Percentiles rank a stretch among this genome's conserved stretches.
These are phyloP conservation scores for Aethes cnicana DNA, from an alignment of 2,888 invertebrate species.

Conservation along the genomic window DNA sequence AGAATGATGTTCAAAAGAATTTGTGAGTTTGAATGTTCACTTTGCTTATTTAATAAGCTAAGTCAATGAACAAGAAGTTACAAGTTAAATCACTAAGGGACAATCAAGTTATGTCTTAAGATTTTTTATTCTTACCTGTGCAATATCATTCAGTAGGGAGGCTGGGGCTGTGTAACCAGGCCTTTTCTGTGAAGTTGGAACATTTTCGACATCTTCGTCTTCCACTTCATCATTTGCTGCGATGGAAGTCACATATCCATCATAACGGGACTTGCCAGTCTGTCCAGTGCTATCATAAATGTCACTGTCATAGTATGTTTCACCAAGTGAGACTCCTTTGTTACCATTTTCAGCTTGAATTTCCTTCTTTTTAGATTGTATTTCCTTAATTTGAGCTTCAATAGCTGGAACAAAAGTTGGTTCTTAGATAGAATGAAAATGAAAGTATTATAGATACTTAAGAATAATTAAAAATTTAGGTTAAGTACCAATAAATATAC, in stretches of 20 bases:
- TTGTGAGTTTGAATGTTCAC: no score
- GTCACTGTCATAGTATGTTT: constrained; percentile 95
- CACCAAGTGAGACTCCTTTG: constrained; percentile 93
- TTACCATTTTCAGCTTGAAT: constrained; percentile 84
- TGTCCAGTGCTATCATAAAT: constrained; percentile 90
- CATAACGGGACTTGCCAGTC: constrained; percentile 89
- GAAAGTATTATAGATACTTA: no score
- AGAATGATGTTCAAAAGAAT: no score
- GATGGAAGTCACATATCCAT: constrained; percentile 97
- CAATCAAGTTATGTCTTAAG: neutral
- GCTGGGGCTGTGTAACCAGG: constrained; percentile 93
- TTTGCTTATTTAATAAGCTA: no score
- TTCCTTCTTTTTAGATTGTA: constrained; percentile 93
- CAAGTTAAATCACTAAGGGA: neutral
- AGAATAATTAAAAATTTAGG: no score
- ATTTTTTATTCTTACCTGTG: constrained; percentile 83
- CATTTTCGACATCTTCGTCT: constrained; percentile 94
- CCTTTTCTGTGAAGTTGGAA: constrained; percentile 87
- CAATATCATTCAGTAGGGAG: constrained; percentile 94
- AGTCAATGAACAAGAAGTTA: neutral
- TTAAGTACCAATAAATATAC: no score
- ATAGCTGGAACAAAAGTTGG: constrained; percentile 90
- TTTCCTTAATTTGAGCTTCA: constrained; percentile 95
- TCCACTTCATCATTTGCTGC: constrained; percentile 98
- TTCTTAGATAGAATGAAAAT: no score